phyloP scores from a whole-genome alignment of 2,888 invertebrate species.

The Melieria omissa region DNA sequence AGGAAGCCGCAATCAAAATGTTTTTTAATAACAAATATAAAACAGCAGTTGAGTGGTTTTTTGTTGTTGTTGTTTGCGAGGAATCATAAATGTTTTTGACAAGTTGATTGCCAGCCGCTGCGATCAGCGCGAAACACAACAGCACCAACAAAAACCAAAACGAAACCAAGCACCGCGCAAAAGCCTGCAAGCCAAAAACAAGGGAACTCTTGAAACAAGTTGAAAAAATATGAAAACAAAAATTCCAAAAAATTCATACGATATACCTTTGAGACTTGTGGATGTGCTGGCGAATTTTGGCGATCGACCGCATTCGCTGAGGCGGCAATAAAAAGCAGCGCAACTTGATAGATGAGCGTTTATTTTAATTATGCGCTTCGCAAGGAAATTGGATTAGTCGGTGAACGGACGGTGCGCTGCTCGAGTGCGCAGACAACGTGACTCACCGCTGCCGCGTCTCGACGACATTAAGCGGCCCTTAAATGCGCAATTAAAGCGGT shows the following conservation, averaged over 20 bases:
- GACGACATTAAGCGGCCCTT: slow-evolving; percentile 41
- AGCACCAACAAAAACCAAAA: slow-evolving; percentile 34
- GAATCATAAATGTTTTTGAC: slow-evolving; percentile 45
- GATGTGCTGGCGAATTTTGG: no score
- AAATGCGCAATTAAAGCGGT: slow-evolving; percentile 42
- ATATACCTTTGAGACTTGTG: no score
- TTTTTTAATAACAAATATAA: not conserved
- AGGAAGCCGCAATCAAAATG: slow-evolving; percentile 34
- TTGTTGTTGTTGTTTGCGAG: slow-evolving; percentile 32
- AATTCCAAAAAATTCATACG: not conserved
- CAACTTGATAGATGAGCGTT: slow-evolving; percentile 41
- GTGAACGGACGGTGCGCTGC: not conserved
- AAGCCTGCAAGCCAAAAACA: not conserved
- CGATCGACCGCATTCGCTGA: not conserved
- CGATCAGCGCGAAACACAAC: slow-evolving; percentile 13
- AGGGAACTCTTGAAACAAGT: slow-evolving; percentile 9
- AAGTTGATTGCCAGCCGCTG: slow-evolving; percentile 34
- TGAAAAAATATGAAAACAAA: slow-evolving; percentile 10
- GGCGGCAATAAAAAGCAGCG: not conserved
- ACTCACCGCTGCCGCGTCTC: not conserved
- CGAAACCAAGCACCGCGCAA: slow-evolving; percentile 11
- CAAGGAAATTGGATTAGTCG: slow-evolving; percentile 38
- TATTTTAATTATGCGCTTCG: slow-evolving; percentile 45
- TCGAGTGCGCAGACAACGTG: not conserved
- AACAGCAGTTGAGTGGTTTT: slow-evolving; percentile 5